Base-by-base conservation (phyloP, 2,113 vertebrate genomes). In the Australoheros scitulus region DNA sequence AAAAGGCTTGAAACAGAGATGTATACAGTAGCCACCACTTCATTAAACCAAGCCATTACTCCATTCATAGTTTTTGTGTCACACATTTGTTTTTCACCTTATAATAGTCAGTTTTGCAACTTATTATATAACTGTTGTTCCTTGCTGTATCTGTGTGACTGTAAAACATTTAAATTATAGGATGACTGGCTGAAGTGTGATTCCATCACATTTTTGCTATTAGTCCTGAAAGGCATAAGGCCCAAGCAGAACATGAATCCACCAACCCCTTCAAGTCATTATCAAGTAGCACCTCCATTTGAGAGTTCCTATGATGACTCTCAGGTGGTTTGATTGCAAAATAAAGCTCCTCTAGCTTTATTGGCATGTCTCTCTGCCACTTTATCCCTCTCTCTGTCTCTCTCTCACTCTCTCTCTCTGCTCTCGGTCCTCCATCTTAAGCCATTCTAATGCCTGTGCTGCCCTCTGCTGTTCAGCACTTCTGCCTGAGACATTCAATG, bases 1-100 rank as follows among this genome's bases (percentile, higher is more conserved):
- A 75, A 24, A 89, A 86, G 34, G 86, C 60, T 84, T 87, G 83
- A 93, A 93, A 93, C 93, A 94, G 94, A 95, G 92, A 94, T 94
- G 91, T 88, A 93, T 95, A 94, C 95, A 95, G 95, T 95, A 95
- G 93, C 94, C 85, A 8, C 91, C 93, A 93, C 85, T 70, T 83
- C 91, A 93, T 86, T 50, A 50, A n/a, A 72, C 79, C 83, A 59
- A 78, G 55, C 26, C 88, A 90, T 88, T 29, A 56, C 78, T 82
- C 65, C 88, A 84, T 88, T 84, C 87, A 90, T 85, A 61, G 74
- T 91, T 86, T 60, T 75, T 61, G 84, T 93, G 77, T 80, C 56
- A 3, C 2, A 68, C 65, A 18, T 68, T 77, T 43, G 59, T 80
- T 61, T 34, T 58, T 79, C 77, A 72, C 52, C 56, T 70, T 29